Evolutionary conservation across 2,888 invertebrate genomes (phyloP).

Genomic region (Nymphalis urticae): DNA sequence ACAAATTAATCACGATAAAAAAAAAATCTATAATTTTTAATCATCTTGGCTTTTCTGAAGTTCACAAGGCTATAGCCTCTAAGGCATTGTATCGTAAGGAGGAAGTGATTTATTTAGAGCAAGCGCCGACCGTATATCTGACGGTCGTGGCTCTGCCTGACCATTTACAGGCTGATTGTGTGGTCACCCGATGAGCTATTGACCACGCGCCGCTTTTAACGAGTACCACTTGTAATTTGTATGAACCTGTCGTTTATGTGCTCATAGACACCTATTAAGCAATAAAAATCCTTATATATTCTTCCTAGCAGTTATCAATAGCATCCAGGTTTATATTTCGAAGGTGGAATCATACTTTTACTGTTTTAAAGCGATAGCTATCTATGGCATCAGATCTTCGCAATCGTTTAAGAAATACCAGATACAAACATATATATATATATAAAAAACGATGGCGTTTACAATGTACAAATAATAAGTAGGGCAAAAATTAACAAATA

Average conservation of each 20-base stretch:
- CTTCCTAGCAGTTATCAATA: background rate
- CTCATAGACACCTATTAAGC: background rate
- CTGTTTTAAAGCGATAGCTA: too few species aligned
- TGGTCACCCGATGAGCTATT: constrained; percentile 54
- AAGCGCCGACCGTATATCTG: constrained; percentile 66
- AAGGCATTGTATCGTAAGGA: constrained; percentile 62
- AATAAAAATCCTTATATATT: background rate
- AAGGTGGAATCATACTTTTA: too few species aligned
- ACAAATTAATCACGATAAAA: too few species aligned
- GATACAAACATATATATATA: too few species aligned
- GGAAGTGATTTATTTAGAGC: constrained; percentile 79
- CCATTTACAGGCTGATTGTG: constrained; percentile 60
- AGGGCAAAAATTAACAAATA: too few species aligned
- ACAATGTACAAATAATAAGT: too few species aligned
- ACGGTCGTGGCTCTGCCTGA: constrained; percentile 67
- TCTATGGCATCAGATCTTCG: too few species aligned
- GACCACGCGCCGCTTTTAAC: constrained; percentile 44
- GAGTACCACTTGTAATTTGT: constrained; percentile 49
- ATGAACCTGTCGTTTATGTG: constrained; percentile 29
- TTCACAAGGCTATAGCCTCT: constrained; percentile 24
- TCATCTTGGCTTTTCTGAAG: constrained; percentile 1
- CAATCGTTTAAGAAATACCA: too few species aligned
- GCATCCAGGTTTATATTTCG: too few species aligned
- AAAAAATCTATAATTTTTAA: background rate
- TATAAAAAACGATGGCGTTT: too few species aligned